phyloP scores from a whole-genome alignment of 2,797 vertebrate genomes.

The Scomberomorus guttatus region DNA sequence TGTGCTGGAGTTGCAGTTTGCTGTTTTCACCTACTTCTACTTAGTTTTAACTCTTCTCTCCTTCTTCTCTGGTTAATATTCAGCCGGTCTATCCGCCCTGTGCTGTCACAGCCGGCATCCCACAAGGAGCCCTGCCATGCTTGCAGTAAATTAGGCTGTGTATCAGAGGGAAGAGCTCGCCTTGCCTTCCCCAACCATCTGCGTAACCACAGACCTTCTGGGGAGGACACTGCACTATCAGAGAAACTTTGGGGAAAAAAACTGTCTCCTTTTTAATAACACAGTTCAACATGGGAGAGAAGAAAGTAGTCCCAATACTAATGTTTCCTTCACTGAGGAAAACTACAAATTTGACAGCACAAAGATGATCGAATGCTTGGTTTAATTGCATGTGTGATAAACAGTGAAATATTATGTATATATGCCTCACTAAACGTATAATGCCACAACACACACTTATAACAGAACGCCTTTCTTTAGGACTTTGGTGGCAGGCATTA shows the following conservation, averaged over 20 bases:
- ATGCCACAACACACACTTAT: neutral
- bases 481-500: neutral
- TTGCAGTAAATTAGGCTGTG: slow-evolving; percentile 65
- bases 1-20: slow-evolving; percentile 41
- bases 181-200: slow-evolving; percentile 34
- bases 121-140: slow-evolving; percentile 38
- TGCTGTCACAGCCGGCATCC: slow-evolving; percentile 57
- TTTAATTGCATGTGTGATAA: slow-evolving; percentile 4
- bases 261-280: neutral
- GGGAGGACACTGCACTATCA: slow-evolving; percentile 23
- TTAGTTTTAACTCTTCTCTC: slow-evolving; percentile 9
- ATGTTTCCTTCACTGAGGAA: neutral
- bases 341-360: neutral
- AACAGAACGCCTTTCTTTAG: neutral
- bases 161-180: slow-evolving; percentile 45
- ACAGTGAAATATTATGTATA: neutral
- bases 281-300: neutral
- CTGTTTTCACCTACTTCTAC: slow-evolving; percentile 48
- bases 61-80: slow-evolving; percentile 62
- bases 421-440: no score
- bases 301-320: neutral
- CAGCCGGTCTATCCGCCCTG: slow-evolving; percentile 20
- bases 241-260: neutral
- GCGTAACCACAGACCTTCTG: slow-evolving; percentile 37
- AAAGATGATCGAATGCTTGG: neutral